These are phyloP conservation scores for Fringilla coelebs DNA, from an alignment of 2,797 vertebrate genomes.

Conservation along the genomic window DNA sequence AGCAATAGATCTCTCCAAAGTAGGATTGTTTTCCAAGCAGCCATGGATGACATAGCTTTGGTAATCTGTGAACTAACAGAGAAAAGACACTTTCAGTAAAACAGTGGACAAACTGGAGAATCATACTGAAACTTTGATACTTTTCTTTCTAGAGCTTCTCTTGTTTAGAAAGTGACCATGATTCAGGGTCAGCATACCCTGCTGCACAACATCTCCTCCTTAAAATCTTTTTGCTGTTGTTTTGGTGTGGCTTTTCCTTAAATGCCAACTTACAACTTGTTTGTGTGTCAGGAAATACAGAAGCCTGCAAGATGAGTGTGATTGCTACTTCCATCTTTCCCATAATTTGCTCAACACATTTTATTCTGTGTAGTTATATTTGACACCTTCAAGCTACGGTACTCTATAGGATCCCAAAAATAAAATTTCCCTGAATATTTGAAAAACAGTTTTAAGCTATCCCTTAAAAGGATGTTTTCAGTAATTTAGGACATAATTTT, in stretches of 20 bases:
- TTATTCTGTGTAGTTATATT: background rate
- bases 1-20: constrained; percentile 93
- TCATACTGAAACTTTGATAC: background rate
- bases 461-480: background rate
- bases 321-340: background rate
- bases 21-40: constrained; percentile 91
- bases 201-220: background rate
- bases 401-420: background rate
- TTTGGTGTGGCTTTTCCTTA: background rate
- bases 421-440: background rate
- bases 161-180: background rate
- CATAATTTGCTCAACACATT: background rate
- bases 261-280: background rate
- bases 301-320: background rate
- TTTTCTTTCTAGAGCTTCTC: background rate
- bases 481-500: background rate
- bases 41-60: constrained; percentile 94
- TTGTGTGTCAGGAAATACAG: background rate
- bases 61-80: constrained; percentile 91
- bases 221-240: background rate
- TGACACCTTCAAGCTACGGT: background rate
- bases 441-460: background rate
- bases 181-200: background rate
- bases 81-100: constrained; percentile 8
- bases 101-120: background rate